A percentile compares a stretch with the other conserved stretches of the same genome.
These are phyloP conservation scores for Epiperipatus broadwayi DNA, from an alignment of 2,888 invertebrate genomes.

Conservation along the genomic window DNA sequence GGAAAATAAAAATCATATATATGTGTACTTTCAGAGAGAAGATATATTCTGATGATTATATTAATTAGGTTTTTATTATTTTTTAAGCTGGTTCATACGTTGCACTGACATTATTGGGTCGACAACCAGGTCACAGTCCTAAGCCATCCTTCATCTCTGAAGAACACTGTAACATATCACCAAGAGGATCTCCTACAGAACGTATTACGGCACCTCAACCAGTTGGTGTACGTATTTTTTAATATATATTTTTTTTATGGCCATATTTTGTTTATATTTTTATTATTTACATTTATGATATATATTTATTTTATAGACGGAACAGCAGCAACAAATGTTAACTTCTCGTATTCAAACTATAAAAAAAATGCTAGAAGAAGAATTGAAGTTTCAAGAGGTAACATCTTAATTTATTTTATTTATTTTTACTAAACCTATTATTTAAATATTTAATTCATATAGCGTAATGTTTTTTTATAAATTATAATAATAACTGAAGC, in stretches of 20 bases:
- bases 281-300: constrained; percentile 14
- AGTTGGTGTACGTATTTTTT: constrained; percentile 43
- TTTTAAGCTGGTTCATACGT: constrained; percentile 32
- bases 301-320: constrained; percentile 41
- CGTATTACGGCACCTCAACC: constrained; percentile 30
- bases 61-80: constrained; percentile 6
- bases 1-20: not conserved
- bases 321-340: constrained; percentile 55
- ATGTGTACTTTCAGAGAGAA: not conserved
- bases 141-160: too few relatives aligned
- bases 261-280: constrained; percentile 9
- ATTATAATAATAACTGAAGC: too few relatives aligned
- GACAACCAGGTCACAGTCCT: constrained; percentile 20
- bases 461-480: too few relatives aligned
- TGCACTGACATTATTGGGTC: constrained; percentile 31
- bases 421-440: too few relatives aligned
- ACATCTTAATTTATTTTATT: too few relatives aligned
- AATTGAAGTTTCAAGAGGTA: too few relatives aligned
- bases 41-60: not conserved
- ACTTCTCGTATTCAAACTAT: constrained; percentile 63
- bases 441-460: too few relatives aligned
- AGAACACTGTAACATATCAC: constrained; percentile 16
- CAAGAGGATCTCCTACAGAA: constrained; percentile 17
- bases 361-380: constrained; percentile 50
- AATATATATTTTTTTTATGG: constrained; percentile 13